Conservation (phyloP, 1,140 invertebrate species). For the Lucilia sericata region DNA sequence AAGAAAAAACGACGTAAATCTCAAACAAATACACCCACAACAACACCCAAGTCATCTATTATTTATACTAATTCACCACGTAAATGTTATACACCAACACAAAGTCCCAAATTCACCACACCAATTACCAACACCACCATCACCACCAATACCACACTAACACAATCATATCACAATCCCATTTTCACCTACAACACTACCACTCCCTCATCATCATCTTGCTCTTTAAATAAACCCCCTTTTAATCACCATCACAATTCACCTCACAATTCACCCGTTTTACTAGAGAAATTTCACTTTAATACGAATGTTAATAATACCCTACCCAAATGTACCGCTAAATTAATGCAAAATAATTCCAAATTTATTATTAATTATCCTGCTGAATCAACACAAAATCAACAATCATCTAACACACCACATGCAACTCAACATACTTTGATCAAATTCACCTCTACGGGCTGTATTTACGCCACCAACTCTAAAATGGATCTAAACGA, state of each 20-base stretch:
- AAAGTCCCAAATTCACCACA: neutral
- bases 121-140: slow-evolving; percentile 45
- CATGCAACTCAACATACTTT: slow-evolving; percentile 53
- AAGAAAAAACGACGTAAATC: slow-evolving; percentile 50
- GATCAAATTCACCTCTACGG: slow-evolving; percentile 50
- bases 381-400: slow-evolving; percentile 54
- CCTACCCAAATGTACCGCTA: slow-evolving; percentile 31
- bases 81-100: slow-evolving; percentile 6
- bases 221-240: slow-evolving; percentile 6
- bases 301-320: neutral
- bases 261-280: slow-evolving; percentile 12
- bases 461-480: slow-evolving; percentile 52
- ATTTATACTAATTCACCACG: too few relatives aligned
- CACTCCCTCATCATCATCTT: slow-evolving; percentile 48
- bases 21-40: neutral
- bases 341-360: slow-evolving; percentile 38
- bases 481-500: slow-evolving; percentile 55
- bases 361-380: slow-evolving; percentile 67
- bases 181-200: slow-evolving; percentile 46
- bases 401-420: slow-evolving; percentile 52
- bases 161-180: slow-evolving; percentile 40
- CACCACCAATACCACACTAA: slow-evolving; percentile 38
- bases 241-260: neutral
- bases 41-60: slow-evolving; percentile 8
- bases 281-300: slow-evolving; percentile 31